A percentile compares a stretch with the other conserved stretches of the same genome.
Conservation (phyloP, 2,113 vertebrate genomes). For the Thryonomys swinderianus region DNA sequence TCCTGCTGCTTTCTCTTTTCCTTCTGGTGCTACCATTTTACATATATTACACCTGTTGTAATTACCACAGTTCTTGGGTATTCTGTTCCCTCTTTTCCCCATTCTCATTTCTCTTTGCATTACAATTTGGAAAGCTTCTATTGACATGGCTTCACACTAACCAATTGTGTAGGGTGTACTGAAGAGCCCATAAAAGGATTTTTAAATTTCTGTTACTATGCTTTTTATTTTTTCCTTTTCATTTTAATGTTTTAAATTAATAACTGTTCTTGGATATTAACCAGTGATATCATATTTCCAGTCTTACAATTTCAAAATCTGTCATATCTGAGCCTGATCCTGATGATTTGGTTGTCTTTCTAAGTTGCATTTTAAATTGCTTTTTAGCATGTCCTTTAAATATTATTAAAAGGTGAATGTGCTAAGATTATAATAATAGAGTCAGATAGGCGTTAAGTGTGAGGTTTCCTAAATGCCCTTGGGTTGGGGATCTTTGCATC, state of each 20-base stretch:
- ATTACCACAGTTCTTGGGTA: not conserved
- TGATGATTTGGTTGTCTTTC: not conserved
- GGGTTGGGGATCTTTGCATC: no score
- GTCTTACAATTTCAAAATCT: not conserved
- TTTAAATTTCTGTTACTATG: not conserved
- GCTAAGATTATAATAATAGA: no score
- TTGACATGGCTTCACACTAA: not conserved
- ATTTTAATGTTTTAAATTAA: not conserved
- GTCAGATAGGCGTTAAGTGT: not conserved
- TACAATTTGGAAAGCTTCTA: not conserved
- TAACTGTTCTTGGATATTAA: not conserved
- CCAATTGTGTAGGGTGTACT: not conserved
- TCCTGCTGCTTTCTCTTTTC: not conserved
- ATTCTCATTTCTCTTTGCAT: not conserved
- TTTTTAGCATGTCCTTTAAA: not conserved
- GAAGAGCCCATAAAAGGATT: not conserved
- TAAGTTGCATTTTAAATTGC: not conserved
- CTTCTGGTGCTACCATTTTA: not conserved
- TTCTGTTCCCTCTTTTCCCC: not conserved
- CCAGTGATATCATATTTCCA: not conserved
- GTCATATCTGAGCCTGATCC: not conserved
- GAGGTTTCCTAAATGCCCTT: not conserved
- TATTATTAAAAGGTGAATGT: not conserved
- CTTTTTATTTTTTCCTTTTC: not conserved
- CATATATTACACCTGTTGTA: not conserved